phyloP scores from a whole-genome alignment of 2,113 vertebrate species.

The Pelecanus crispus region DNA sequence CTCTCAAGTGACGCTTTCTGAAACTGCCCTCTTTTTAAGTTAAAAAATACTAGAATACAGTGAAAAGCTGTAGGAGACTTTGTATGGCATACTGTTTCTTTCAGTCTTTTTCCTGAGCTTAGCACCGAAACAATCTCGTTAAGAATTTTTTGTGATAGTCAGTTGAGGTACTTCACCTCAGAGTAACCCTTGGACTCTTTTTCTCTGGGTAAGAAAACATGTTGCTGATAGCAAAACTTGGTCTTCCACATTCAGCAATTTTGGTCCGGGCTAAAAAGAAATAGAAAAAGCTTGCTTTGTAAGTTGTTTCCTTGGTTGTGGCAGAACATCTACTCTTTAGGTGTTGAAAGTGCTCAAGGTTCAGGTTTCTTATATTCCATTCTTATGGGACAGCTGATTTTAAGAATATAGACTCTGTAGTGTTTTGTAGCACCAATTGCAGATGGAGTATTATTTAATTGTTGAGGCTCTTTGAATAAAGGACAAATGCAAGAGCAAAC shows the following conservation, averaged over 20 bases:
- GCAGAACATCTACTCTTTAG: neutral
- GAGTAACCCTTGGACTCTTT: neutral
- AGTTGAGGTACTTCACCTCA: neutral
- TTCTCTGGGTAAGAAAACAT: neutral
- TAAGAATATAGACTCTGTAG: neutral
- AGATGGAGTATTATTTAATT: neutral
- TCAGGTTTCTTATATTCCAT: neutral
- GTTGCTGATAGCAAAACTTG: neutral
- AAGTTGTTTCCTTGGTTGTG: neutral
- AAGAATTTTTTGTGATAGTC: neutral
- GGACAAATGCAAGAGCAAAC: neutral
- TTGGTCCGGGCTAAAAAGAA: neutral
- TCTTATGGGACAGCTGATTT: neutral
- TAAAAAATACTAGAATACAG: neutral
- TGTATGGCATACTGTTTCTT: neutral
- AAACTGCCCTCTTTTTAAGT: neutral
- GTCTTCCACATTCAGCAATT: neutral
- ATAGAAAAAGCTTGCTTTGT: neutral
- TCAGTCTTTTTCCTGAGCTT: neutral
- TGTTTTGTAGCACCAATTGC: neutral
- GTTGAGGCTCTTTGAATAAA: neutral
- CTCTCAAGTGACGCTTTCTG: neutral
- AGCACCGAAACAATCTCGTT: neutral
- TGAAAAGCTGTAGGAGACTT: neutral
- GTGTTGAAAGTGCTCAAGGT: neutral